Evolutionary conservation across 2,888 invertebrate genomes (phyloP), one percentile per base, ranked within the genome.

Genomic region (Coelopa pilipes): DNA sequence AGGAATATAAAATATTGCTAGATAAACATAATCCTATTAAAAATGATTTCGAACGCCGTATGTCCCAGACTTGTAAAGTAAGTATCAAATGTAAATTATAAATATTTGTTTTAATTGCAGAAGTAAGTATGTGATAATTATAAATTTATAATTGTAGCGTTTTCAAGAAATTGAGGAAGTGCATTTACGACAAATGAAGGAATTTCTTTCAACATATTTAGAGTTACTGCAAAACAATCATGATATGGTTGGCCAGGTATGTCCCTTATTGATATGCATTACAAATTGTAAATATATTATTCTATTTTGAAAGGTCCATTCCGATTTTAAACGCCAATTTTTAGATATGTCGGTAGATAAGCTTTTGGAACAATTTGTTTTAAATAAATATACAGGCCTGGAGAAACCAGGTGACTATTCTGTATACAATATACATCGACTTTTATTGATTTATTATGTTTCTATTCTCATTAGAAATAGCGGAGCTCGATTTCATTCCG

Each of bases 101-200:
- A 17, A 11, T 50, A 45, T 53, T n/a, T 62, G n/a, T n/a, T n/a
- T n/a, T n/a, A n/a, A n/a, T n/a, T n/a, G n/a, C n/a, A n/a, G n/a
- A n/a, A n/a, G n/a, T n/a, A n/a, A n/a, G n/a, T 71, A 15, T 11
- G 50, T 53, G 12, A 17, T 50, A 49, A 24, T 21, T 60, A n/a
- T n/a, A n/a, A n/a, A n/a, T 53, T 67, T 10, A 15, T 0, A 11
- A 63, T 45, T 68, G 53, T 71, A 92, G 91, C 94, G 95, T 86
- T 98, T 98, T 86, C 98, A 98, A 90, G 96, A 96, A 87, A 92
- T 97, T 24, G 98, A 98, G 88, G 96, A 96, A 84, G 92, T 93
- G 73, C 97, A 98, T 88, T 89, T 98, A 79, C 93, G 93, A 80
- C 96, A 96, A 87, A 97, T 98, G 97, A 96, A 96, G 85, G 95